Evolutionary conservation across 2,797 vertebrate genomes (phyloP).

Genomic region (Notolepis coatsorum): DNA sequence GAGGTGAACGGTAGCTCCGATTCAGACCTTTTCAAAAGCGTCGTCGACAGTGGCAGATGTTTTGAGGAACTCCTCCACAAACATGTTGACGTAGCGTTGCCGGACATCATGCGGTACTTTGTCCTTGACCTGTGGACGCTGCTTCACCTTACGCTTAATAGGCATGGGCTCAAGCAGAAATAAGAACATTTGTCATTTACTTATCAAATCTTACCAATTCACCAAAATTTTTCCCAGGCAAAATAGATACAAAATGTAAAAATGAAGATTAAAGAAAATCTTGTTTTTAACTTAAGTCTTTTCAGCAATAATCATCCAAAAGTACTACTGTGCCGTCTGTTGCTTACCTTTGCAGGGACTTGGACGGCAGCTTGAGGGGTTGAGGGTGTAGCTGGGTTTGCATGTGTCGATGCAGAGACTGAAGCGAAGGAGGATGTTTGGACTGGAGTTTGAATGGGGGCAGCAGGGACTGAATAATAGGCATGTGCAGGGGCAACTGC

Average conservation of each 20-base stretch:
- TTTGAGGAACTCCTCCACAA: constrained; percentile 85
- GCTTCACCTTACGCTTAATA: constrained; percentile 65
- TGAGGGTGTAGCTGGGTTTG: constrained; percentile 14
- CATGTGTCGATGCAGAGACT: constrained; percentile 17
- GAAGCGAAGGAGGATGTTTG: constrained; percentile 25
- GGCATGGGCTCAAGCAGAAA: constrained; percentile 53
- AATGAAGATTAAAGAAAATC: no score
- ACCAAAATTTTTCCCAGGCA: no score
- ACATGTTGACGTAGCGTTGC: constrained; percentile 81
- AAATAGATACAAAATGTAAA: no score
- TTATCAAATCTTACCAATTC: no score
- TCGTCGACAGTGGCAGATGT: constrained; percentile 77
- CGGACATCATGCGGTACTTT: constrained; percentile 85
- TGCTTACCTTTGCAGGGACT: constrained; percentile 70
- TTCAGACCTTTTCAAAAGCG: constrained; percentile 85
- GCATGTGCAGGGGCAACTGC: constrained; percentile 26
- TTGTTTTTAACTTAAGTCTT: no score
- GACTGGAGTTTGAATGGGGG: constrained; percentile 48
- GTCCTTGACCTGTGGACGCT: constrained; percentile 55
- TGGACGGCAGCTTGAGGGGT: constrained; percentile 42
- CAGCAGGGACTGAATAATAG: constrained; percentile 37
- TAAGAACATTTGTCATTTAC: neutral
- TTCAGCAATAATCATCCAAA: no score
- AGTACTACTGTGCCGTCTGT: no score
- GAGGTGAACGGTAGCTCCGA: neutral